These are phyloP conservation scores for Thalassoma bifasciatum DNA, from an alignment of 2,113 vertebrate genomes.

Conservation along the genomic window DNA sequence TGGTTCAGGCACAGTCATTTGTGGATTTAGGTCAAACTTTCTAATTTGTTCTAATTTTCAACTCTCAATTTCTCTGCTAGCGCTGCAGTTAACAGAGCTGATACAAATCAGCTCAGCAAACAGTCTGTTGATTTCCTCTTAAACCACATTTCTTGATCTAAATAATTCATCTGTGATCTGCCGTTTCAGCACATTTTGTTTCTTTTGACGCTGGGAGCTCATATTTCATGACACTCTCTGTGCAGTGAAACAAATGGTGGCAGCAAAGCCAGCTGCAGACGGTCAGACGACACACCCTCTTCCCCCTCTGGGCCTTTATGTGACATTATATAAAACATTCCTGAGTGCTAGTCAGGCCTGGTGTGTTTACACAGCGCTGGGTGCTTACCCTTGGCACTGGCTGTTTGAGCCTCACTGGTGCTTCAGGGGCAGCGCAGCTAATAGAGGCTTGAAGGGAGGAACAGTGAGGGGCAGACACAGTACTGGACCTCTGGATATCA, in stretches of 20 bases:
- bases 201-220: conserved; percentile 70
- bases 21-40: neutral
- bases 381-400: conserved; percentile 80
- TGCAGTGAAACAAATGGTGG: conserved; percentile 79
- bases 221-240: conserved; percentile 78
- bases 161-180: conserved; percentile 71
- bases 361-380: conserved; percentile 84
- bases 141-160: conserved; percentile 32
- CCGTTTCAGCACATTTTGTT: conserved; percentile 72
- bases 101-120: conserved; percentile 42
- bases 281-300: conserved; percentile 79
- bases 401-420: conserved; percentile 51
- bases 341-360: conserved; percentile 82
- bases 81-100: conserved; percentile 31
- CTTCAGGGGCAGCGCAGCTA: conserved; percentile 81
- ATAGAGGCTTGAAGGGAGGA: conserved; percentile 77
- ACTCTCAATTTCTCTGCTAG: conserved; percentile 10
- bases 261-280: conserved; percentile 68
- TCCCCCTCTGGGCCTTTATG: conserved; percentile 79
- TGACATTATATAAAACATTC: conserved; percentile 85
- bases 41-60: conserved; percentile 32
- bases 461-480: conserved; percentile 73
- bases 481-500: conserved; percentile 79
- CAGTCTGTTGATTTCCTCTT: conserved; percentile 23
- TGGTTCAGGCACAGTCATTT: neutral